Conservation (phyloP, 2,888 invertebrate genomes). For the Nymphalis polychloros region DNA sequence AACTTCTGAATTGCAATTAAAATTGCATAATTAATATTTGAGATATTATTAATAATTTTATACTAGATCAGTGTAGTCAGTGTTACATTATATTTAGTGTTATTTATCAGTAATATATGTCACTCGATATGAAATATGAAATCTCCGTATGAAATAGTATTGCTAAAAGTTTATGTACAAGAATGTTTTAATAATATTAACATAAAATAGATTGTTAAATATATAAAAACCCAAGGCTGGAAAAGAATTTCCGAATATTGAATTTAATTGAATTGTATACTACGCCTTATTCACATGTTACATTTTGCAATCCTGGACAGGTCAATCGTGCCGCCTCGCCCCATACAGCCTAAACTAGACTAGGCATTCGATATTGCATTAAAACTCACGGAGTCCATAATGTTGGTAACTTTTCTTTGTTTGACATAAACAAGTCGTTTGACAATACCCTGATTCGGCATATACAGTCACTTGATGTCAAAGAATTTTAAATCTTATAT, state of each 20-base stretch:
- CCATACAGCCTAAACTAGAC: slow-evolving; percentile 36
- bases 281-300: slow-evolving; percentile 22
- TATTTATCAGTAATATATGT: too few species aligned
- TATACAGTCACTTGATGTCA: not conserved
- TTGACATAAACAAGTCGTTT: slow-evolving; percentile 23
- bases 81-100: too few species aligned
- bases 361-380: slow-evolving; percentile 31
- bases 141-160: too few species aligned
- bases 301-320: slow-evolving; percentile 61
- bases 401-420: slow-evolving; percentile 27
- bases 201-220: too few species aligned
- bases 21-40: too few species aligned
- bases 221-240: not conserved
- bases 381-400: slow-evolving; percentile 21
- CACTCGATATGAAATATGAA: too few species aligned
- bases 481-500: slow-evolving; percentile 12
- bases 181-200: too few species aligned
- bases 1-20: too few species aligned
- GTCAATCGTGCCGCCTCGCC: slow-evolving; percentile 60
- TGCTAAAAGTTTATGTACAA: too few species aligned
- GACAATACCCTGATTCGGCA: slow-evolving; percentile 26
- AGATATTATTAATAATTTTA: too few species aligned
- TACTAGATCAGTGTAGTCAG: too few species aligned
- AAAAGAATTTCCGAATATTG: not conserved
- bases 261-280: slow-evolving; percentile 2